A percentile compares a stretch with the other conserved stretches of the same genome.
Evolutionary conservation across 1,140 invertebrate species (phyloP).

Genomic region (Aphaenogaster rudis): DNA sequence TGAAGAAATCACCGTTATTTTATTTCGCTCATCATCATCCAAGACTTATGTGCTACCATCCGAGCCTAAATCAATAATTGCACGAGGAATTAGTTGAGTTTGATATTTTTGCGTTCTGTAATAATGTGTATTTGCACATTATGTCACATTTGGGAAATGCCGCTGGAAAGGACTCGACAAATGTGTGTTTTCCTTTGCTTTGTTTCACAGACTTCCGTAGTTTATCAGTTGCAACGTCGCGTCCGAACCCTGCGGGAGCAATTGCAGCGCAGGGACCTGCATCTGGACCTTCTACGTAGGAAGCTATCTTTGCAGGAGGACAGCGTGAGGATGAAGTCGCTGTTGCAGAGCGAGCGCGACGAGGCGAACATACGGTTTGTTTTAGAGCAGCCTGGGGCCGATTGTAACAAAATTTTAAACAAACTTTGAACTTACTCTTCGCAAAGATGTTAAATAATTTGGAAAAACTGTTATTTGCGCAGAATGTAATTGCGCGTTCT

Average conservation of each 20-base stretch:
- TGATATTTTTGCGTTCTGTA: background rate
- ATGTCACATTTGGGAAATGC: background rate
- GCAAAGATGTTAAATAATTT: background rate
- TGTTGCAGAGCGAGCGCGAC: constrained; percentile 90
- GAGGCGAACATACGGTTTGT: constrained; percentile 90
- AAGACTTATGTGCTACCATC: background rate
- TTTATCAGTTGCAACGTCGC: constrained; percentile 94
- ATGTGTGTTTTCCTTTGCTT: constrained; percentile 1
- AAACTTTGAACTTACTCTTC: background rate
- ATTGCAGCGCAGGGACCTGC: constrained; percentile 95
- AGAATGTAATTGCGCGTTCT: background rate
- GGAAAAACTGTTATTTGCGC: background rate
- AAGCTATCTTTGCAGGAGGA: constrained; percentile 95
- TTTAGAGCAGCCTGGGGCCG: background rate
- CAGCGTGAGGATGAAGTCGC: constrained; percentile 89
- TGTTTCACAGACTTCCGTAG: constrained; percentile 90
- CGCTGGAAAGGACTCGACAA: background rate
- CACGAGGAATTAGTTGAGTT: constrained; percentile 6
- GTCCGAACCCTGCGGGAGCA: constrained; percentile 95
- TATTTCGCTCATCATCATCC: background rate
- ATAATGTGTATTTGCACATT: background rate
- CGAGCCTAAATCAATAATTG: background rate
- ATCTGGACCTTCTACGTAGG: constrained; percentile 95
- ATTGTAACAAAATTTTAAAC: background rate
- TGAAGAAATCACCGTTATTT: background rate